phyloP scores from a whole-genome alignment of 2,113 vertebrate species.

The Anoplopoma fimbria region DNA sequence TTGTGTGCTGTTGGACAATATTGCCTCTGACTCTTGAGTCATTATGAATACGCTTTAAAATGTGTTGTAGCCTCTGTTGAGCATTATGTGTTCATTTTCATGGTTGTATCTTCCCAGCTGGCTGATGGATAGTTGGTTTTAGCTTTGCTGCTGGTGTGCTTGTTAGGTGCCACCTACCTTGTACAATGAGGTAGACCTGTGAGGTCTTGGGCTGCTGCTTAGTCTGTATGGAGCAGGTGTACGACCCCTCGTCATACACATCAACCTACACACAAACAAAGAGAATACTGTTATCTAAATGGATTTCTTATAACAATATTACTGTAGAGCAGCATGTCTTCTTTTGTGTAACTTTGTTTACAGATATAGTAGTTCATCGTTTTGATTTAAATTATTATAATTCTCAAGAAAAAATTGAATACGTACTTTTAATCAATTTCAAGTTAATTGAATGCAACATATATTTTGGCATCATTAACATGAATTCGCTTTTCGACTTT shows the following conservation, averaged over 20 bases:
- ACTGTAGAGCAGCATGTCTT: not conserved
- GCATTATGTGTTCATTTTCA: not conserved
- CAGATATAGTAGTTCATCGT: not conserved
- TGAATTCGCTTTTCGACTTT: not conserved
- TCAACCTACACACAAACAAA: conserved; percentile 84
- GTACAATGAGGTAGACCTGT: conserved; percentile 97
- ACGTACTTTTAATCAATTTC: too few relatives aligned
- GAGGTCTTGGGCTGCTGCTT: conserved; percentile 96
- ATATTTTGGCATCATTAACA: not conserved
- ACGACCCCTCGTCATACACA: conserved; percentile 96
- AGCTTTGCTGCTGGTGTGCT: not conserved
- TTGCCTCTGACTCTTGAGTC: not conserved
- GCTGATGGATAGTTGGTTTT: not conserved
- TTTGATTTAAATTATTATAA: not conserved
- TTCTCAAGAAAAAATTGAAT: too few relatives aligned
- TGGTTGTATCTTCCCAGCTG: not conserved
- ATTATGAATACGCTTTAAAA: conserved; percentile 7
- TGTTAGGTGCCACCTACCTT: conserved; percentile 86
- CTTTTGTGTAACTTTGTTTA: not conserved
- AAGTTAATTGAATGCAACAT: too few relatives aligned
- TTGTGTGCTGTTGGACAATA: not conserved
- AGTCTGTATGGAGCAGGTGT: conserved; percentile 98
- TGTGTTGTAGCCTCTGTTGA: not conserved
- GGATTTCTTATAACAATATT: not conserved
- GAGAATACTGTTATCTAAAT: not conserved